phyloP scores from a whole-genome alignment of 2,888 invertebrate species.

The Formica aserva region DNA sequence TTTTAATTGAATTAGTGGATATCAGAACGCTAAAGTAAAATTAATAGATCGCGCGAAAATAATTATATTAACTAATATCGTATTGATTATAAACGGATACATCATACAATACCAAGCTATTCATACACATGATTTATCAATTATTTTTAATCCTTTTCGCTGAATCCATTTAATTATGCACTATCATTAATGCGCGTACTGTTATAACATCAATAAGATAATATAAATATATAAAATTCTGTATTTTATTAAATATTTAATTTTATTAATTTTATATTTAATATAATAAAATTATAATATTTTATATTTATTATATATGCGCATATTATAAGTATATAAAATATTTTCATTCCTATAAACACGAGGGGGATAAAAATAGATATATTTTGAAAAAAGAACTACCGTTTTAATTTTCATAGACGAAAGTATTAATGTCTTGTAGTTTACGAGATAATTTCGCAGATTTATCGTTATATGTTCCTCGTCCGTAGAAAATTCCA shows the following conservation, averaged over 20 bases:
- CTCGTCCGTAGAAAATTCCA: slow-evolving; percentile 27
- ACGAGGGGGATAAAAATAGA: background rate
- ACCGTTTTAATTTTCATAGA: background rate
- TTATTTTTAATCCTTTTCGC: slow-evolving; percentile 31
- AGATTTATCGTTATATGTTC: slow-evolving; percentile 31
- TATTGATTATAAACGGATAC: slow-evolving; percentile 29
- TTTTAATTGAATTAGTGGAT: slow-evolving; percentile 23
- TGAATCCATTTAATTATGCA: slow-evolving; percentile 16
- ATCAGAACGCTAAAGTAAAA: background rate
- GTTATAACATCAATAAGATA: slow-evolving; percentile 22
- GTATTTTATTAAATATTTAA: background rate
- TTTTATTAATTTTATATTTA: background rate
- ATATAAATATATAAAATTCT: slow-evolving; percentile 11
- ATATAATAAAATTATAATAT: slow-evolving; percentile 19
- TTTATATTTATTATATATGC: background rate
- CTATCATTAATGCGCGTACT: slow-evolving; percentile 20
- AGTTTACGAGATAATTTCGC: slow-evolving; percentile 27
- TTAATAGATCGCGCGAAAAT: slow-evolving; percentile 43
- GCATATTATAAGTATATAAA: background rate
- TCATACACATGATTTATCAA: slow-evolving; percentile 28
- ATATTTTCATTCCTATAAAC: background rate
- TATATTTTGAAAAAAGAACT: background rate
- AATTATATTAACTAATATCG: slow-evolving; percentile 37
- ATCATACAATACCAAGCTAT: background rate
- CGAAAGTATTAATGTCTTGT: slow-evolving; percentile 19